Evolutionary conservation across 2,113 vertebrate species (phyloP), one percentile per base, ranked within the genome.

Genomic region (Limnothrissa miodon): DNA sequence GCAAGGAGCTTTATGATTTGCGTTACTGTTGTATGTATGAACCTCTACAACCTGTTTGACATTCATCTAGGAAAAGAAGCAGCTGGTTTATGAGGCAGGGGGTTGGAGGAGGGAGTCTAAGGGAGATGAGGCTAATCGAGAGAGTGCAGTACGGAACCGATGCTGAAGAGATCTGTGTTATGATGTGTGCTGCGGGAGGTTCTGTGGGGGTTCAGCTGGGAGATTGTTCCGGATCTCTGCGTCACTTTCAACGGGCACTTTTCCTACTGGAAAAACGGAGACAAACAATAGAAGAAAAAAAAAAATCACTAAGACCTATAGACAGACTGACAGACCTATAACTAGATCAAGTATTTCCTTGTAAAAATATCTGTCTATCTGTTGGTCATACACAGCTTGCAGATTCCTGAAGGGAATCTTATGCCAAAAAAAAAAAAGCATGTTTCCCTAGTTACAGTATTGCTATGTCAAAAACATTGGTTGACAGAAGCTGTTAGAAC

Each of bases 191-290:
- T 83, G 15, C 7, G 94, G 94, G 78, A 94, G 91, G 84, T 95
- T 95, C 88, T 95, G 94, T 85, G 94, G 95, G 5, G 94, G 94
- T 62, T 95, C 94, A 19, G 92, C 93, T 11, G 89, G 92, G n/a
- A 92, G 89, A 78, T 89, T 88, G 70, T 87, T 93, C 82, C 82
- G 91, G 79, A 19, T 87, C 29, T 90, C 89, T 13, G 83, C 89
- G 48, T 86, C 89, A 10, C 87, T 89, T 33, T 91, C 86, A 78
- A 85, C 89, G 19, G 92, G 85, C 8, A 83, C 88, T 84, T 93
- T 93, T 15, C n/a, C 84, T 80, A 89, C 93, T 93, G 89, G 3
- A 82, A 83, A 82, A n/a, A 84, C 39, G 82, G 39, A 79, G 62
- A 70, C 19, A 80, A 19, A 46, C 15, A 36, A 29, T 15, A 0